A percentile compares a stretch with the other conserved stretches of the same genome.
These are phyloP conservation scores for Silurus glanis DNA, from an alignment of 2,113 vertebrate species.

Conservation along the genomic window DNA sequence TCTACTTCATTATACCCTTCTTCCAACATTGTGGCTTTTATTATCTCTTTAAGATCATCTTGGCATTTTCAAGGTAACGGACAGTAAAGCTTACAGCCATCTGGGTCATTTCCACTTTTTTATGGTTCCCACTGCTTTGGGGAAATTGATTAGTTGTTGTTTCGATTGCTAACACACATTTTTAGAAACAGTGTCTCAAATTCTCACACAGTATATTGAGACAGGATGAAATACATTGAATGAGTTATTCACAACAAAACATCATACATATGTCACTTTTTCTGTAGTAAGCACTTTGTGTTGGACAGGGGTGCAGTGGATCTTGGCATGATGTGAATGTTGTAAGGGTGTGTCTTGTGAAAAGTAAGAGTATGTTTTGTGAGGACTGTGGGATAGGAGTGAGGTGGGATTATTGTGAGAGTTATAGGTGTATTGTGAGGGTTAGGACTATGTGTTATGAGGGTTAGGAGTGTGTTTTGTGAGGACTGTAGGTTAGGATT, in stretches of 20 bases:
- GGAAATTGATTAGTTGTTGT: not conserved
- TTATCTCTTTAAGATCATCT: slow-evolving; percentile 3
- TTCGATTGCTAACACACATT: not conserved
- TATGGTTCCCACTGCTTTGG: not conserved
- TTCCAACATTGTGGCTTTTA: not conserved
- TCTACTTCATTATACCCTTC: not conserved
- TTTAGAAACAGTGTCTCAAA: not conserved
- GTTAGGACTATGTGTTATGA: not conserved
- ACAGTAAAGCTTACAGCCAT: not conserved
- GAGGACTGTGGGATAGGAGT: no score
- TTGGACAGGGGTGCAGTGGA: no score
- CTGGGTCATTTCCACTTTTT: not conserved
- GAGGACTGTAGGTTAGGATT: no score
- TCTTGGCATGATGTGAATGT: not conserved
- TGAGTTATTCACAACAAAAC: not conserved
- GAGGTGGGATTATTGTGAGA: no score
- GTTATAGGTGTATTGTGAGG: not conserved
- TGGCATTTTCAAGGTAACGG: slow-evolving; percentile 4
- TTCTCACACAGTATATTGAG: not conserved
- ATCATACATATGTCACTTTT: not conserved
- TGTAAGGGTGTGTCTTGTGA: not conserved
- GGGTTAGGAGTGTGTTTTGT: not conserved
- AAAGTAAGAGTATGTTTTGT: not conserved
- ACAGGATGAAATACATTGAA: not conserved
- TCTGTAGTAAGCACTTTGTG: not conserved